Base-by-base conservation (phyloP, 2,888 invertebrate species). In the Camponotus fellah region DNA sequence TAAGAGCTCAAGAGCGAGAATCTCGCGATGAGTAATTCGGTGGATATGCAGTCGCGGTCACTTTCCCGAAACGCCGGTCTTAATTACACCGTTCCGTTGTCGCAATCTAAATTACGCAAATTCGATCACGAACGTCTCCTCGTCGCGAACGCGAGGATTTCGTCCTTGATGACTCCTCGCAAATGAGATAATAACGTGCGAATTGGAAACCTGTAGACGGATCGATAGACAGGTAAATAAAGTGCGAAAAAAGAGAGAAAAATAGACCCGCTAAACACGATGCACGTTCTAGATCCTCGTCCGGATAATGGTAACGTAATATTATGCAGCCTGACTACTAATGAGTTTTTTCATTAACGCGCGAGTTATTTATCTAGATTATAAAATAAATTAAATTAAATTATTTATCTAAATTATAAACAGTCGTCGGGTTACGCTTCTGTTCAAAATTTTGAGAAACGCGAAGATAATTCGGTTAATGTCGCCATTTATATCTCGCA, bases 231-330 rank as follows among this genome's bases (percentile, higher is more conserved):
- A 14, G 64, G 32, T 64, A 62, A 49, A 65, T 21, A 14, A 32
- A 43, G 60, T 12, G 32, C 17, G 8, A 5, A 4, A 8, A 40
- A 37, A 9, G 3, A 14, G 17, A 56, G n/a, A 5, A 65, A 26
- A 26, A 66, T 26, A 66, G 40, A 68, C n/a, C 26, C 26, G 40
- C 3, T 32, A 9, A 66, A 49, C 53, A 49, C 37, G 53, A 56
- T 77, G 17, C 5, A 40, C 26, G 26, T 77, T 56, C 40, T 26
- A 77, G 77, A 77, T 77, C 68, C 12, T 56, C 34, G 40, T 56
- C 68, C 68, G 37, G 68, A 68, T 68, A 77, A 37, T 68, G 77
- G 68, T 77, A 77, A 68, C 68, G 77, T 40, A 77, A 68, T 77
- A 68, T 68, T 77, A 68, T 68, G 68, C 68, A 56, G 37, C 5